Base-by-base conservation (phyloP, 2,888 invertebrate genomes). In the Nebria brevicollis region DNA sequence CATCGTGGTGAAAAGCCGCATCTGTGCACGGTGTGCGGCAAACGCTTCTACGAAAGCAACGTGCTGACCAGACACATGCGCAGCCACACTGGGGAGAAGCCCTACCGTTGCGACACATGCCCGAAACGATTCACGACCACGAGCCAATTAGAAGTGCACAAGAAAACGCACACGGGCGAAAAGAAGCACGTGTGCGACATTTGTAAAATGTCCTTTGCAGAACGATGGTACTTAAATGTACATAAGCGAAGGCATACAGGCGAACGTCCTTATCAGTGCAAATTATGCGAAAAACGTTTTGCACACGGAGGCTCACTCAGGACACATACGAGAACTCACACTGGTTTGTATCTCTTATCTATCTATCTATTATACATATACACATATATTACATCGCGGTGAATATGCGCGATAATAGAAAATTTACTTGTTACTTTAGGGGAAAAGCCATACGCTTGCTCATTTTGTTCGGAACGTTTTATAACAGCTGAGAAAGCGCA, bases 81-180 rank as follows among this genome's bases (percentile, higher is more conserved):
- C 85, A 99, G 99, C 10, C 99, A 99, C 89, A 98, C 98, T 1
- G 99, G 99, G 0, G 99, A 99, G 87, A 91, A 99, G 25, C 99
- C 99, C 0, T 99, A 99, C 91, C 96, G 97, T 88, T 99, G 99
- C 88, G 95, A 95, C 86, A 96, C 97, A 8, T 99, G 99, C 91
- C 95, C 95, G 83, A 99, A 99, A 91, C 97, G 97, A 83, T 98
- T 98, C 89, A 98, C 98, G 0, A 99, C 99, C 88, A 91, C 99
- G 85, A 98, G 99, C 15, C 99, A 99, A 89, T 92, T 99, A 43
- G 98, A 99, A 90, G 99, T 99, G 88, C 99, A 99, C 89, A 97
- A 99, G 88, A 91, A 99, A 72, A 84, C 85, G 1, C 87, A 87
- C 83, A 85, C 85, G 2, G 87, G 86, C 10, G 86, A 85, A 77